Base-by-base conservation (phyloP, 2,888 invertebrate species). In the Eulithis prunata region DNA sequence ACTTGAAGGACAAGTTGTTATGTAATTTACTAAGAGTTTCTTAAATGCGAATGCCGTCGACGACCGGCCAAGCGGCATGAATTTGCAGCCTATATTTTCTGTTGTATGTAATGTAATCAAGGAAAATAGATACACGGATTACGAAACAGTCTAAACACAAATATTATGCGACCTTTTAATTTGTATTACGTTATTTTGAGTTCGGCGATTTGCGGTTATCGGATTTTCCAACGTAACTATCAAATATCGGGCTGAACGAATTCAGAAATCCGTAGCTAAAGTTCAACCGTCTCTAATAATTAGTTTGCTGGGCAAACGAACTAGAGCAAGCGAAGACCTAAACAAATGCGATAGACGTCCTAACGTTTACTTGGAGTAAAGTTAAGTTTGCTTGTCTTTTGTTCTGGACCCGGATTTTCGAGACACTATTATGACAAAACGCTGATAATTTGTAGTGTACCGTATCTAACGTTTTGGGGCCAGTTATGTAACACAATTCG, bases 401-500 rank as follows among this genome's bases (percentile, higher is more conserved):
- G 47, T 8, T 47, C 14, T 47, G 14, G 3, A 14, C 21, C 11
- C 4, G 49, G 11, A 49, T 11, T 58, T 55, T 51, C 4, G 43
- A 43, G 41, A 32, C 41, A 54, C 28, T 56, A 54, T 52, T 32
- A 52, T 55, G 14, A 55, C 45, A 46, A 55, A 55, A 55, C 51
- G 62, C 55, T 21, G 21, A 11, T 57, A 57, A 60, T 60, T 52
- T 61, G 53, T 53, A 60, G 56, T 59, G 64, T 41, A 41, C 57
- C 53, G 57, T 57, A 55, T 62, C 54, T 36, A 58, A 62, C 28
- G 45, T 21, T 56, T 58, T 45, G 43, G 6, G 13, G 49, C n/a
- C 36, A 55, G 38, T 67, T 63, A 56, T 55, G 47, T 63, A 60
- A 64, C 43, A 41, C 62, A 60, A 57, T 57, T 49, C 7, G 57